These are phyloP conservation scores for Julus scanicus DNA, from an alignment of 2,888 invertebrate species.

Conservation along the genomic window DNA sequence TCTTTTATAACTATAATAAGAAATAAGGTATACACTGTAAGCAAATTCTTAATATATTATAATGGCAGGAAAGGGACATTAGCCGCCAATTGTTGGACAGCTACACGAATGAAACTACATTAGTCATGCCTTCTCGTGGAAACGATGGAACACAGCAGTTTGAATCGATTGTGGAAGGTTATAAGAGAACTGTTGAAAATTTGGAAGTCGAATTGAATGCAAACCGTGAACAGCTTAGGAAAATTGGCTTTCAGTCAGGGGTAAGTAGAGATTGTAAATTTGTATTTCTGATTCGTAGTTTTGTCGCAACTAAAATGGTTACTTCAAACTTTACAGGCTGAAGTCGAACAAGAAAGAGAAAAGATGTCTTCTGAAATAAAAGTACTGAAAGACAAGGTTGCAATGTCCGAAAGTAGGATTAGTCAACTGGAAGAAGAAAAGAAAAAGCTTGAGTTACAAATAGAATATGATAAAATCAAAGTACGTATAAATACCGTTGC, in stretches of 20 bases:
- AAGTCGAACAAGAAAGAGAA: constrained; percentile 9
- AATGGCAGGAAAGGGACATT: constrained; percentile 48
- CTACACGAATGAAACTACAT: constrained; percentile 49
- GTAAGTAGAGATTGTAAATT: constrained; percentile 17
- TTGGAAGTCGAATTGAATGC: constrained; percentile 41
- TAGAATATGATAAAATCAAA: constrained; percentile 40
- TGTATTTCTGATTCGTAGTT: not conserved
- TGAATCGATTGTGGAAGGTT: constrained; percentile 16
- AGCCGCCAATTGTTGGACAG: constrained; percentile 50
- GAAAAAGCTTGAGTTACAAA: not conserved
- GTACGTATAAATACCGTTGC: not conserved
- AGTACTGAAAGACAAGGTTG: constrained; percentile 22
- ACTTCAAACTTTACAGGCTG: not conserved
- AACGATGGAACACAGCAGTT: not conserved
- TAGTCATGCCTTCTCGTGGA: not conserved
- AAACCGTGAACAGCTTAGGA: constrained; percentile 8
- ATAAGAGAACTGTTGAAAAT: constrained; percentile 14
- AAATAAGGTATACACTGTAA: not conserved
- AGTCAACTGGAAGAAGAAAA: constrained; percentile 40
- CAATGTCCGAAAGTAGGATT: not conserved
- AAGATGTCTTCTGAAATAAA: constrained; percentile 9
- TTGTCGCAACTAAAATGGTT: not conserved
- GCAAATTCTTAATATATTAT: not conserved
- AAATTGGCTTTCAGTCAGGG: constrained; percentile 22
- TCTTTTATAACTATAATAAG: too few relatives aligned